Conservation (phyloP, 2,888 invertebrate genomes). For the Tetragnatha montana region DNA sequence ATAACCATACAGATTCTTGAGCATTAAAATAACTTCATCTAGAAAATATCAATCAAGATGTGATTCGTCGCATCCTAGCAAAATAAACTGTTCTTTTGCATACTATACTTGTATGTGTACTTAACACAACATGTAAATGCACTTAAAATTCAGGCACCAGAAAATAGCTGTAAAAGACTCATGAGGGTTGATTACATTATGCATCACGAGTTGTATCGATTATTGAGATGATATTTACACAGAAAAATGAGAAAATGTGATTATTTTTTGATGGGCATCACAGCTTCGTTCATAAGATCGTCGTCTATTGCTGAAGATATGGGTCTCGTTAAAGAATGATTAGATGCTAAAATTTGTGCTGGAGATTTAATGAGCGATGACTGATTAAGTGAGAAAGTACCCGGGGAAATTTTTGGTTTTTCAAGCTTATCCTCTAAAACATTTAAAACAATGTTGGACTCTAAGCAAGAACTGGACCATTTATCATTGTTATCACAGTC, state of each 20-base stretch:
- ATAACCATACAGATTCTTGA: slow-evolving; percentile 20
- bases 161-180: slow-evolving; percentile 49
- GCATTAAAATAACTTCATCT: slow-evolving; percentile 39
- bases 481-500: slow-evolving; percentile 74
- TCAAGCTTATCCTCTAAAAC: slow-evolving; percentile 58
- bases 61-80: slow-evolving; percentile 21
- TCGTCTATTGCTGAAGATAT: slow-evolving; percentile 89
- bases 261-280: slow-evolving; percentile 84
- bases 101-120: slow-evolving; percentile 26
- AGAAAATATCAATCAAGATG: slow-evolving; percentile 35
- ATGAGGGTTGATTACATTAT: slow-evolving; percentile 37
- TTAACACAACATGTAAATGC: slow-evolving; percentile 65
- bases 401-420: slow-evolving; percentile 67
- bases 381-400: slow-evolving; percentile 75
- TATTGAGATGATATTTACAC: slow-evolving; percentile 15
- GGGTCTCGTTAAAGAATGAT: slow-evolving; percentile 78
- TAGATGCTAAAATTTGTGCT: slow-evolving; percentile 79
- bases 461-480: slow-evolving; percentile 68
- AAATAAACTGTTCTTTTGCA: slow-evolving; percentile 47
- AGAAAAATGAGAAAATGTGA: slow-evolving; percentile 24
- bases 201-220: not conserved
- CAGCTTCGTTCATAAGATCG: slow-evolving; percentile 91
- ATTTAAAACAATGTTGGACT: slow-evolving; percentile 54
- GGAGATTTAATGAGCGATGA: slow-evolving; percentile 72
- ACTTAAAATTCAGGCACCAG: slow-evolving; percentile 70